Evolutionary conservation across 2,113 vertebrate species (phyloP), one percentile per base, ranked within the genome.

Genomic region (Menura novaehollandiae): DNA sequence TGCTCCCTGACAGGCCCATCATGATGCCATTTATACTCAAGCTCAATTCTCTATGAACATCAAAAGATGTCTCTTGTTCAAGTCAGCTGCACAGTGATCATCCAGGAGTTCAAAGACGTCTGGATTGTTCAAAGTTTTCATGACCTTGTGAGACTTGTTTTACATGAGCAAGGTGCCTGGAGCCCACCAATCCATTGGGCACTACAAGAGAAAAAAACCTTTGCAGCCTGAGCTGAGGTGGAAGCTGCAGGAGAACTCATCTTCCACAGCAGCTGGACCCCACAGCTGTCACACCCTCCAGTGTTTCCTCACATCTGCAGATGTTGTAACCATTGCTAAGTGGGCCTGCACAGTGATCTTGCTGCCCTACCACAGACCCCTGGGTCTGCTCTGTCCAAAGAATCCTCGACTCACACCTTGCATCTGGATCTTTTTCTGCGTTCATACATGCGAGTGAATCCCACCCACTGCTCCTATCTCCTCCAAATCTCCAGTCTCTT

Each of bases 391-490:
- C 35, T 49, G 35, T 15, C 15, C 11, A 53, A 33, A 53, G 9
- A 5, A 39, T 30, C 52, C 30, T 56, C n/a, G 15, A 16, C 20
- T 82, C 35, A 56, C 39, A 33, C 6, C 41, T 41, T 78, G 4
- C 28, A 68, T 76, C 69, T 59, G 21, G 19, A 58, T 33, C 14
- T 8, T 77, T 41, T 62, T 63, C 86, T 56, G 28, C 9, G 13
- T 55, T 72, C 30, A 10, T 12, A 58, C 1, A 1, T 0, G 0
- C 33, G 43, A 52, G 12, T 7, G 7, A 85, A 47, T 35, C 20
- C n/a, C 49, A 68, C 32, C 16, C 44, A 28, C 24, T 79, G 16
- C 11, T 79, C 30, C 37, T 69, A 26, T 24, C 19, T 44, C 39
- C 35, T 90, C 23, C 33, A 52, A 43, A 76, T 35, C 27, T 60